phyloP scores from a whole-genome alignment of 2,888 invertebrate species.

The Adelognathus sp. region DNA sequence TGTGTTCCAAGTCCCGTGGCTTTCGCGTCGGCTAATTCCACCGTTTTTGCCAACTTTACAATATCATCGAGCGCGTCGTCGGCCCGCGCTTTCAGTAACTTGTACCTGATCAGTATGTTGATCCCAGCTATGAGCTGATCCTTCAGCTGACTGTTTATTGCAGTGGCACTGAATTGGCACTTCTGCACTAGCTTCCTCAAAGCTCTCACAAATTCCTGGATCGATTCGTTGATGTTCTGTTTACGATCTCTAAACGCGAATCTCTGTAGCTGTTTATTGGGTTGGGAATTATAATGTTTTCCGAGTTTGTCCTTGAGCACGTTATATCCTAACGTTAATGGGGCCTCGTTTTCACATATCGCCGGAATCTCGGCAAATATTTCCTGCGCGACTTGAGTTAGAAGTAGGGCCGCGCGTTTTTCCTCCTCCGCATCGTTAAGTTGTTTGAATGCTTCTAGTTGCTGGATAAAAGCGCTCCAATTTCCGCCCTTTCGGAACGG shows the following conservation, averaged over 20 bases:
- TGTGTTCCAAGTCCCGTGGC: not conserved
- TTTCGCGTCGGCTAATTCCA: constrained; percentile 31
- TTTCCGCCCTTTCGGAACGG: constrained; percentile 27
- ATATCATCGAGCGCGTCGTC: constrained; percentile 22
- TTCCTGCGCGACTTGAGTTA: constrained; percentile 18
- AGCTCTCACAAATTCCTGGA: constrained; percentile 32
- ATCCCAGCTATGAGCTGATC: constrained; percentile 40
- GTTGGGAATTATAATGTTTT: constrained; percentile 22
- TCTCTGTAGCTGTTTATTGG: constrained; percentile 20
- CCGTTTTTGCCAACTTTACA: constrained; percentile 34
- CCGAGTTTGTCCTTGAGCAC: not conserved
- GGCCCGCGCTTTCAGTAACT: constrained; percentile 24
- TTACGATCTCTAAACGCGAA: constrained; percentile 30
- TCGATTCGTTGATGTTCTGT: constrained; percentile 15
- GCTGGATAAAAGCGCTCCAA: constrained; percentile 16
- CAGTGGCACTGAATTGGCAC: constrained; percentile 31
- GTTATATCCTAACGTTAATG: not conserved
- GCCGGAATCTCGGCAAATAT: constrained; percentile 15
- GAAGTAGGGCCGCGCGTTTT: constrained; percentile 11
- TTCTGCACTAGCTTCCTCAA: constrained; percentile 12
- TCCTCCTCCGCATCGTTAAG: constrained; percentile 1
- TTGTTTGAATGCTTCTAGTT: constrained; percentile 15
- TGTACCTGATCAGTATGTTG: constrained; percentile 25
- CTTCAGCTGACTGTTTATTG: constrained; percentile 22
- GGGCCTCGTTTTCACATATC: constrained; percentile 14